phyloP scores from a whole-genome alignment of 1,140 invertebrate species.

The Heliothis virescens region DNA sequence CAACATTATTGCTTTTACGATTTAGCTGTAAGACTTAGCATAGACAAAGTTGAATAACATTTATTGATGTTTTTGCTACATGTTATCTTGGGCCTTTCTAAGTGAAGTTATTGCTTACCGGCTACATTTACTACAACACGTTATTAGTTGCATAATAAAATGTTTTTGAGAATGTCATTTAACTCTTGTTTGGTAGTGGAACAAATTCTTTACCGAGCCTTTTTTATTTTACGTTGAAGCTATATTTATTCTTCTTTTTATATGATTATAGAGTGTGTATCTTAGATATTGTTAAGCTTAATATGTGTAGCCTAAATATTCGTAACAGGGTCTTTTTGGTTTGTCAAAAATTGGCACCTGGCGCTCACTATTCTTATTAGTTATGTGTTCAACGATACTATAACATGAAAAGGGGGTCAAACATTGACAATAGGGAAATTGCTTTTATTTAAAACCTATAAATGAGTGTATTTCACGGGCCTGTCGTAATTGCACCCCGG shows the following conservation, averaged over 20 bases:
- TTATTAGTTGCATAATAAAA: constrained; percentile 39
- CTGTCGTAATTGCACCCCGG: constrained; percentile 54
- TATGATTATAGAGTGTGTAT: constrained; percentile 61
- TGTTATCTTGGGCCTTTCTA: not conserved
- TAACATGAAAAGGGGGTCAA: constrained; percentile 60
- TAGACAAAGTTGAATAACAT: constrained; percentile 8
- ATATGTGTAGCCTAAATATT: constrained; percentile 60
- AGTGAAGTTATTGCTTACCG: constrained; percentile 25
- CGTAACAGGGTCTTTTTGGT: constrained; percentile 80
- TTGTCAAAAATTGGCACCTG: constrained; percentile 75
- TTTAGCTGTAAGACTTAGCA: constrained; percentile 15
- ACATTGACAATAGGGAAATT: constrained; percentile 63
- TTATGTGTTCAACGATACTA: constrained; percentile 69
- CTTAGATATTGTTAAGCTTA: constrained; percentile 65
- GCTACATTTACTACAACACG: constrained; percentile 26
- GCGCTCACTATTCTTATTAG: constrained; percentile 57
- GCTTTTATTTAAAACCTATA: constrained; percentile 76
- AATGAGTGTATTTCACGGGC: constrained; percentile 71
- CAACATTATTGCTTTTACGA: constrained; percentile 19
- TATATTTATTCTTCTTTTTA: constrained; percentile 38
- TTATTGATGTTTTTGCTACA: constrained; percentile 30
- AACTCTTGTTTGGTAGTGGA: constrained; percentile 23
- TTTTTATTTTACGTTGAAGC: not conserved
- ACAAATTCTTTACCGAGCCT: constrained; percentile 14
- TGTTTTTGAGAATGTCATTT: constrained; percentile 9